Percentiles rank a stretch among this genome's conserved stretches.
Evolutionary conservation across 37 sponge, comb jelly and placozoan species (phyloP).

Genomic region (Diacarnus erythraeanus): DNA sequence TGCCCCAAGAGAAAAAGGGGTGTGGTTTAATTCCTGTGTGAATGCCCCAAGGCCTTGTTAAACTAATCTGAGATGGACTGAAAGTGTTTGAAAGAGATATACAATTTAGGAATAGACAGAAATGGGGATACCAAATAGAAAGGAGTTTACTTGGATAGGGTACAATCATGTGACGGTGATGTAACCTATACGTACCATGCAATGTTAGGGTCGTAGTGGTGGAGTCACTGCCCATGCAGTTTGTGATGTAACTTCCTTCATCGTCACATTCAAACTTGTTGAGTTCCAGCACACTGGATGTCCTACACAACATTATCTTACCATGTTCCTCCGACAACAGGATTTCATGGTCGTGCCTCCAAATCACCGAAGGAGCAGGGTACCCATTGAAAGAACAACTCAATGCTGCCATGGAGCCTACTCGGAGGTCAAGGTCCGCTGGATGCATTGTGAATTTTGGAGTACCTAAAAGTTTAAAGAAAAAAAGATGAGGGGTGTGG

Average conservation of each 20-base stretch:
- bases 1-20: no score
- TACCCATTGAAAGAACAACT: constrained; percentile 75
- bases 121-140: no score
- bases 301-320: constrained; percentile 42
- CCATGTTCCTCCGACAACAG: constrained; percentile 1
- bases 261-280: constrained; percentile 29
- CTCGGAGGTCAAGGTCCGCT: constrained; percentile 27
- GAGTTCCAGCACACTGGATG: constrained; percentile 63
- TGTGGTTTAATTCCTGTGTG: no score
- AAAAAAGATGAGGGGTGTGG: neutral
- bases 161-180: constrained; percentile 40
- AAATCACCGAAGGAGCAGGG: constrained; percentile 67
- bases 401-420: constrained; percentile 53
- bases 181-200: constrained; percentile 25
- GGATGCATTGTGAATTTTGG: constrained; percentile 70
- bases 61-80: no score
- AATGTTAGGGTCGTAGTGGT: constrained; percentile 30
- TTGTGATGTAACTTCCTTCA: constrained; percentile 55
- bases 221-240: constrained; percentile 49
- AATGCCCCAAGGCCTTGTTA: no score
- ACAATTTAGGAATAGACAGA: no score
- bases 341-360: constrained; percentile 40
- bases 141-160: no score
- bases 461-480: constrained; percentile 44
- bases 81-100: no score